Conservation (phyloP, 2,113 vertebrate genomes). For the Triplophysa siluroides region DNA sequence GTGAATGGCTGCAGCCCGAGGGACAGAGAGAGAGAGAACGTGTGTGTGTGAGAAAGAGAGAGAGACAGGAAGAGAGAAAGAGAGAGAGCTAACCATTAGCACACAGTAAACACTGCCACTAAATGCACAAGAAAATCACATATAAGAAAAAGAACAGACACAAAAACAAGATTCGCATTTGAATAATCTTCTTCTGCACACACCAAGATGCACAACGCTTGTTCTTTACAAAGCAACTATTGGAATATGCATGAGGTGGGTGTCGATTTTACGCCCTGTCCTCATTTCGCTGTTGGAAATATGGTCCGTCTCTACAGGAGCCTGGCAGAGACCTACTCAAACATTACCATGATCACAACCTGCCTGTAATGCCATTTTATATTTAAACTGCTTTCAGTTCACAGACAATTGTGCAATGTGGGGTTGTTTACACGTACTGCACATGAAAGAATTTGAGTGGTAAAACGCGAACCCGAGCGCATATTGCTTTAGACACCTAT, state of each 20-base stretch:
- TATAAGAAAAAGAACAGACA: not conserved
- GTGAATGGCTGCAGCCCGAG: not conserved
- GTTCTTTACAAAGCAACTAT: slow-evolving; percentile 7
- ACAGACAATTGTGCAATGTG: not conserved
- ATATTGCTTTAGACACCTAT: not conserved
- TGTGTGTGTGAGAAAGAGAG: slow-evolving; percentile 23
- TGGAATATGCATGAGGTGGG: slow-evolving; percentile 34
- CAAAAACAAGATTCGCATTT: slow-evolving; percentile 2
- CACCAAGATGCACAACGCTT: slow-evolving; percentile 1
- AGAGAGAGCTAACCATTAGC: slow-evolving; percentile 10
- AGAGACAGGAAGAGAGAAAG: slow-evolving; percentile 31
- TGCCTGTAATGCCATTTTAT: not conserved
- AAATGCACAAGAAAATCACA: not conserved
- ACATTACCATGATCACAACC: not conserved
- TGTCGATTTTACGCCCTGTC: slow-evolving; percentile 12
- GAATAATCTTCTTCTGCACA: slow-evolving; percentile 34
- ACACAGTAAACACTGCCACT: not conserved
- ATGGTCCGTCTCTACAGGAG: not conserved
- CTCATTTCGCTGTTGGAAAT: not conserved
- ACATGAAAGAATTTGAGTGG: not conserved
- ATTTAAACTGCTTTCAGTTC: not conserved
- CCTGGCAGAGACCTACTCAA: not conserved
- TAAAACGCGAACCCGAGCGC: not conserved
- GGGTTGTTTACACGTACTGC: not conserved
- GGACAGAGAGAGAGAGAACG: slow-evolving; percentile 30